Conservation (phyloP, 2,797 vertebrate species). For the Carapus acus region DNA sequence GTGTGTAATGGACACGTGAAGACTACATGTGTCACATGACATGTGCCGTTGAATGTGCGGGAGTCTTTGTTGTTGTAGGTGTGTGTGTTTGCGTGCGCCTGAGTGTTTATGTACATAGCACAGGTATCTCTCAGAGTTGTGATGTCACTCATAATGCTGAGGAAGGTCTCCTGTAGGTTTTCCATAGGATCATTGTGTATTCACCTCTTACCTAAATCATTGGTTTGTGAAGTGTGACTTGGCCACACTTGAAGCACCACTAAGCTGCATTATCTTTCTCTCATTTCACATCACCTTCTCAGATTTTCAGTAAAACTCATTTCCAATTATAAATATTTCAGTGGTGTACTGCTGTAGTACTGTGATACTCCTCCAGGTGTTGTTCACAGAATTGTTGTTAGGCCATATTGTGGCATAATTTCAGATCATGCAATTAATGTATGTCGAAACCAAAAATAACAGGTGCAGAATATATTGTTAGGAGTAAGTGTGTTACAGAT, state of each 20-base stretch:
- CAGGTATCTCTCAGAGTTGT: constrained; percentile 25
- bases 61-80: constrained; percentile 13
- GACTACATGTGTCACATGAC: constrained; percentile 37
- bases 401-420: too few species aligned
- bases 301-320: constrained; percentile 5
- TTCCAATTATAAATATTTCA: constrained; percentile 22
- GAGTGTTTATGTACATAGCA: constrained; percentile 10
- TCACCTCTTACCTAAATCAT: constrained; percentile 36
- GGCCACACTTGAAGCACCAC: constrained; percentile 42
- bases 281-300: constrained; percentile 26
- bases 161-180: constrained; percentile 30
- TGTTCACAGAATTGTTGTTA: background rate
- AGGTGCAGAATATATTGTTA: too few species aligned
- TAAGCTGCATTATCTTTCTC: constrained; percentile 31
- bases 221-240: constrained; percentile 47
- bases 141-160: constrained; percentile 31
- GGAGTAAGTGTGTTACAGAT: too few species aligned
- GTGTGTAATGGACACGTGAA: constrained; percentile 27
- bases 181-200: constrained; percentile 40
- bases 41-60: constrained; percentile 17
- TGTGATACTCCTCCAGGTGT: constrained; percentile 4
- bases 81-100: constrained; percentile 8
- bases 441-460: too few species aligned
- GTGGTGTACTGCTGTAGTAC: constrained; percentile 10
- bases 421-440: too few species aligned